These are phyloP conservation scores for Clarias magur DNA, from an alignment of 2,113 vertebrate genomes.

Conservation along the genomic window DNA sequence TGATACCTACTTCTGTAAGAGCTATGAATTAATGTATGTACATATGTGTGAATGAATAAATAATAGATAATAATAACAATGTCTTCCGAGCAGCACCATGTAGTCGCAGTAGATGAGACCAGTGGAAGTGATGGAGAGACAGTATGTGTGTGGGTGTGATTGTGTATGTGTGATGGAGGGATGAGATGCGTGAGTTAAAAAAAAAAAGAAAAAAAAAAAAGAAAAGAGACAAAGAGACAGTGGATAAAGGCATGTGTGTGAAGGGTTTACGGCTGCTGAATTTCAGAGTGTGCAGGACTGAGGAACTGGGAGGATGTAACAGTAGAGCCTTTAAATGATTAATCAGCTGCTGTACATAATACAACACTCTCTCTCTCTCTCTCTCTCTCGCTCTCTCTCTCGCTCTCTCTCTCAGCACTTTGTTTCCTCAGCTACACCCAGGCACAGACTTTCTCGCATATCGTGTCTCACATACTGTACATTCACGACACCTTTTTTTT, in stretches of 20 bases:
- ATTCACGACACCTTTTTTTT: not conserved
- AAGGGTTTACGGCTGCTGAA: not conserved
- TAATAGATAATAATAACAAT: not conserved
- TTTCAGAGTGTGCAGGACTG: slow-evolving; percentile 32
- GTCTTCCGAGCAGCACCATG: not conserved
- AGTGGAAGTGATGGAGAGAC: not conserved
- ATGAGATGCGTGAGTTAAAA: not conserved
- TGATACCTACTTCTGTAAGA: not conserved
- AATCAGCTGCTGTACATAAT: slow-evolving; percentile 66
- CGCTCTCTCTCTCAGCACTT: not conserved
- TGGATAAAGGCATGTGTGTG: not conserved
- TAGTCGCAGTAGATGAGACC: not conserved
- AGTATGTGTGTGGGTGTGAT: not conserved
- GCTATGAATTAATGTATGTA: no score
- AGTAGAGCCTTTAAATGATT: slow-evolving; percentile 78
- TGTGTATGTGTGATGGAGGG: not conserved
- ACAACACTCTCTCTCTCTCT: not conserved
- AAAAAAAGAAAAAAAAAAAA: no score
- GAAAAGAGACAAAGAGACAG: not conserved
- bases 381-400: not conserved
- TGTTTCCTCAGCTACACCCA: not conserved
- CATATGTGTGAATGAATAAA: not conserved
- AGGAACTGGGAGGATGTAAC: slow-evolving; percentile 45
- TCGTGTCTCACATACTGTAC: not conserved
- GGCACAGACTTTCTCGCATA: not conserved